Evolutionary conservation across 2,797 vertebrate species (phyloP).

Genomic region (Etheostoma nigrum): DNA sequence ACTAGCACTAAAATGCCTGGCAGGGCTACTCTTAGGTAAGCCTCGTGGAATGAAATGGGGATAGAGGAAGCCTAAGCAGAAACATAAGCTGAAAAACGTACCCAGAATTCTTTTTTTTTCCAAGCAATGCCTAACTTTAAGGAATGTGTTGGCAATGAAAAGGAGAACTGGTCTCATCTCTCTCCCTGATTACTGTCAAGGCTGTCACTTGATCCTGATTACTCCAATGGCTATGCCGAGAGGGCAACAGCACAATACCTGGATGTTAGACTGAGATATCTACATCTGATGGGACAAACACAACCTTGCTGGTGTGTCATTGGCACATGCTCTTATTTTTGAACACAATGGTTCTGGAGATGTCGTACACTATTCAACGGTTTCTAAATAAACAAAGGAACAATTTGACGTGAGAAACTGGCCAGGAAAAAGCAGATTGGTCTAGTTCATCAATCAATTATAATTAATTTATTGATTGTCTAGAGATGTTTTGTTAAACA

Average conservation of each 20-base stretch:
- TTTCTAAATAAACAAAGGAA: neutral
- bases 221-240: neutral
- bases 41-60: conserved; percentile 4
- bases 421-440: neutral
- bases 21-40: neutral
- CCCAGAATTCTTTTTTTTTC: neutral
- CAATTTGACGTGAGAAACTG: neutral
- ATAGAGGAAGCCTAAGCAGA: conserved; percentile 9
- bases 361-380: neutral
- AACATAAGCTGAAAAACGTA: neutral
- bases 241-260: neutral
- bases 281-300: conserved; percentile 8
- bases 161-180: conserved; percentile 21
- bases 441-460: neutral
- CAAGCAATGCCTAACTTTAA: conserved; percentile 3
- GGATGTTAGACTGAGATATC: conserved; percentile 16
- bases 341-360: neutral
- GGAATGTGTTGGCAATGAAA: conserved; percentile 8
- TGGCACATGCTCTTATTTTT: neutral
- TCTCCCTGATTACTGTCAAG: conserved; percentile 7
- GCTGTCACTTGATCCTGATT: conserved; percentile 22
- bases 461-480: neutral
- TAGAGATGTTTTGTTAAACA: neutral
- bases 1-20: too few relatives aligned
- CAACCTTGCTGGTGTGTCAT: neutral